These are phyloP conservation scores for Centrocercus urophasianus DNA, from an alignment of 2,113 vertebrate species.

Conservation along the genomic window DNA sequence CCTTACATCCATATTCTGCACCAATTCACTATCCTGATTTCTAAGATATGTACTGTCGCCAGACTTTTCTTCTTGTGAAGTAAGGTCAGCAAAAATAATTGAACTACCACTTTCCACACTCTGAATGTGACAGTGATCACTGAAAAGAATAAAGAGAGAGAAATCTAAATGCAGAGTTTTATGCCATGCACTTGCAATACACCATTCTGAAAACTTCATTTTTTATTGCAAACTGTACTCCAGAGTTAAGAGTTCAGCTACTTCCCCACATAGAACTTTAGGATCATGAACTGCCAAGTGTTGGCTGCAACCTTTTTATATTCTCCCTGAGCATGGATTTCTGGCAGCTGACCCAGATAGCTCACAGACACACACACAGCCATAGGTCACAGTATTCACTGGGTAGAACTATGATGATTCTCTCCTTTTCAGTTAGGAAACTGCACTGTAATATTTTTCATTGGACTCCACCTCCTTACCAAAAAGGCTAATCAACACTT, in stretches of 20 bases:
- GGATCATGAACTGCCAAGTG: background rate
- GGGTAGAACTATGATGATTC: background rate
- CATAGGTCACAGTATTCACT: background rate
- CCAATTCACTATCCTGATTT: conserved; percentile 7
- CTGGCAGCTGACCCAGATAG: background rate
- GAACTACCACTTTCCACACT: conserved; percentile 79
- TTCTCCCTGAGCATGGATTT: background rate
- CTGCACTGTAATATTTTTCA: background rate
- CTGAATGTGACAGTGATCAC: conserved; percentile 32
- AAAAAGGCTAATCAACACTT: background rate
- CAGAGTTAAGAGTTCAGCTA: background rate
- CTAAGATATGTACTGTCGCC: background rate
- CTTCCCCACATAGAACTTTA: background rate
- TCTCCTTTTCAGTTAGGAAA: background rate
- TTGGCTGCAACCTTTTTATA: background rate
- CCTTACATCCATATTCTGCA: conserved; percentile 36
- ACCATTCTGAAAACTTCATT: background rate
- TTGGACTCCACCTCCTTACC: background rate
- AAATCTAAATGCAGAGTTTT: background rate
- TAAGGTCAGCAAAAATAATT: conserved; percentile 87
- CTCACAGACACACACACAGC: background rate
- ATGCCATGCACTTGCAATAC: background rate
- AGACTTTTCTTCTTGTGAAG: conserved; percentile 56
- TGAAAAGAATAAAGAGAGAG: conserved; percentile 35
- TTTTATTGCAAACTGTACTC: background rate